Evolutionary conservation across 2,113 vertebrate genomes (phyloP).

Genomic region (Pao palembangensis): DNA sequence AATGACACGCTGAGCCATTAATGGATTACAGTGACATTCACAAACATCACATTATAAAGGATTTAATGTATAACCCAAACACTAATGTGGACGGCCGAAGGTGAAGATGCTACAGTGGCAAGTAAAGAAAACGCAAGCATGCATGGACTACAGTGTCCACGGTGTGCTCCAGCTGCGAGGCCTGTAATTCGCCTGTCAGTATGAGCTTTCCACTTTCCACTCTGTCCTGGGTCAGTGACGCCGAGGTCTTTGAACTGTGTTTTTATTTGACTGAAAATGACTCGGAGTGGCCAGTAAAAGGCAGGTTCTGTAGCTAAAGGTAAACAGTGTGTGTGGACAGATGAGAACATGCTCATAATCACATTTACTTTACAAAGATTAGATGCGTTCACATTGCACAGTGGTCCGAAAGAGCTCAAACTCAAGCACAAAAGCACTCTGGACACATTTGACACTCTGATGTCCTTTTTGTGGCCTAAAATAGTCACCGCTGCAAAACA

Average conservation of each 20-base stretch:
- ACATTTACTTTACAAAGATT: neutral
- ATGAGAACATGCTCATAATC: conserved; percentile 25
- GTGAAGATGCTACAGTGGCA: conserved; percentile 14
- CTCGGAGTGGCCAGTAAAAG: conserved; percentile 24
- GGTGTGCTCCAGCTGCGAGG: conserved; percentile 20
- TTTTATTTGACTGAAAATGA: conserved; percentile 43
- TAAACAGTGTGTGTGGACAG: conserved; percentile 28
- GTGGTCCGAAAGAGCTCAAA: neutral
- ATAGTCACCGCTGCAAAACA: too few relatives aligned
- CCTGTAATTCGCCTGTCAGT: conserved; percentile 47
- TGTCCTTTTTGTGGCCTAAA: too few relatives aligned
- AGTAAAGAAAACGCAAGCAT: conserved; percentile 20
- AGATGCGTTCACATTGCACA: neutral
- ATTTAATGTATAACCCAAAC: conserved; percentile 10
- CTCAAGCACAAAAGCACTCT: neutral
- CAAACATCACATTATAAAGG: conserved; percentile 6
- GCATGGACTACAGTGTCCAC: conserved; percentile 13
- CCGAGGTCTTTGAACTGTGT: conserved; percentile 32
- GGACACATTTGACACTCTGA: too few relatives aligned
- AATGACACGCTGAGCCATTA: conserved; percentile 23
- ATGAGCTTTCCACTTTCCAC: conserved; percentile 35
- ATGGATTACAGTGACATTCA: conserved; percentile 10
- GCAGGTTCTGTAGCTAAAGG: conserved; percentile 25
- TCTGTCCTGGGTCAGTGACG: conserved; percentile 33
- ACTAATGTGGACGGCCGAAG: conserved; percentile 10